Percentiles rank a stretch among this genome's conserved stretches.
Evolutionary conservation across 2,113 vertebrate genomes (phyloP).

Genomic region (Oreochromis spilurus): DNA sequence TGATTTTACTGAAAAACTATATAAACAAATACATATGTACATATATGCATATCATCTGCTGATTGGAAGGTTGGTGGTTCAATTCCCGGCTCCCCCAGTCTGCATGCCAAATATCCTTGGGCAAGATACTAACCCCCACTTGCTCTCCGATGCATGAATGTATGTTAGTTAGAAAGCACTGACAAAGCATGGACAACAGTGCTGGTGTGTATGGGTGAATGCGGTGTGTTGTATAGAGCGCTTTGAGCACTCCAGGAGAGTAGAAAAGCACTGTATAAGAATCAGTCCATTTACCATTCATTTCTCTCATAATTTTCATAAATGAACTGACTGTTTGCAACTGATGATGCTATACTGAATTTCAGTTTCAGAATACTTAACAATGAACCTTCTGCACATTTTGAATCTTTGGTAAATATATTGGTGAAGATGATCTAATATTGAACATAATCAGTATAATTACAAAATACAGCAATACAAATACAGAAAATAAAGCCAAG

Average conservation of each 20-base stretch:
- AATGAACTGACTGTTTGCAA: not conserved
- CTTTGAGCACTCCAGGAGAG: not conserved
- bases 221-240: not conserved
- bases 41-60: no score
- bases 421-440: not conserved
- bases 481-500: not conserved
- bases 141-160: not conserved
- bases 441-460: not conserved
- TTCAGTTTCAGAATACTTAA: not conserved
- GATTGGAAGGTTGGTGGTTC: no score
- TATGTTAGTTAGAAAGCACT: not conserved
- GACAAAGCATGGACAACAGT: not conserved
- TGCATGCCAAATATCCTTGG: not conserved
- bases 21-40: not conserved
- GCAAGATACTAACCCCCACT: not conserved
- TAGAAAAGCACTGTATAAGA: not conserved
- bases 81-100: not conserved
- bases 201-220: not conserved
- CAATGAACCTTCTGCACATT: not conserved
- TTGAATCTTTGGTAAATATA: not conserved
- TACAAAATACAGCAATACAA: not conserved
- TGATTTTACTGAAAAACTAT: not conserved
- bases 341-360: not conserved
- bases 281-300: not conserved
- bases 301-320: not conserved